Conservation (phyloP, 1,140 invertebrate genomes). For the Pogonomyrmex californicus region DNA sequence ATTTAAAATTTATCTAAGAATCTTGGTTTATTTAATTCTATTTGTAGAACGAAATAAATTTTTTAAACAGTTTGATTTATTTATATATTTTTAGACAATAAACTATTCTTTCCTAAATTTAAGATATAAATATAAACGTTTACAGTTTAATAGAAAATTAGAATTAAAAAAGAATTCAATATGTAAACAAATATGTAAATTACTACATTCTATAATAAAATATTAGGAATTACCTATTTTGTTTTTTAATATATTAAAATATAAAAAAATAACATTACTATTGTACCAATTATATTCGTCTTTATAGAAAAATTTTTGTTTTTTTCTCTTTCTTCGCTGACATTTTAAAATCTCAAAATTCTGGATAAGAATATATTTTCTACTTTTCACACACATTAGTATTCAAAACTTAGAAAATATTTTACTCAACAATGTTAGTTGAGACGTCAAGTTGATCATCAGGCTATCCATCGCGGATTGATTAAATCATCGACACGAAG, state of each 20-base stretch:
- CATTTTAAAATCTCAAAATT: not conserved
- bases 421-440: conserved; percentile 4
- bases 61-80: not conserved
- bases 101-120: not conserved
- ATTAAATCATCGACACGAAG: conserved; percentile 34
- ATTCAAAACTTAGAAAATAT: not conserved
- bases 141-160: not conserved
- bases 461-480: not conserved
- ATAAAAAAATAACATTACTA: not conserved
- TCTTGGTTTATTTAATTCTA: not conserved
- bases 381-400: not conserved
- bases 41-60: not conserved
- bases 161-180: not conserved
- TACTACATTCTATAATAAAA: not conserved
- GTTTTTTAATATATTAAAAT: not conserved
- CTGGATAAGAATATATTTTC: not conserved
- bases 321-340: not conserved
- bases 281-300: not conserved
- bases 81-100: not conserved
- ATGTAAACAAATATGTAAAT: not conserved
- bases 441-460: not conserved
- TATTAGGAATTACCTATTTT: not conserved
- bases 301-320: not conserved
- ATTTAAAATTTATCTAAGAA: conserved; percentile 8
- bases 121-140: not conserved